Percentiles rank a stretch among this genome's conserved stretches.
phyloP scores from a whole-genome alignment of 2,888 invertebrate genomes.

The Craniophora ligustri region DNA sequence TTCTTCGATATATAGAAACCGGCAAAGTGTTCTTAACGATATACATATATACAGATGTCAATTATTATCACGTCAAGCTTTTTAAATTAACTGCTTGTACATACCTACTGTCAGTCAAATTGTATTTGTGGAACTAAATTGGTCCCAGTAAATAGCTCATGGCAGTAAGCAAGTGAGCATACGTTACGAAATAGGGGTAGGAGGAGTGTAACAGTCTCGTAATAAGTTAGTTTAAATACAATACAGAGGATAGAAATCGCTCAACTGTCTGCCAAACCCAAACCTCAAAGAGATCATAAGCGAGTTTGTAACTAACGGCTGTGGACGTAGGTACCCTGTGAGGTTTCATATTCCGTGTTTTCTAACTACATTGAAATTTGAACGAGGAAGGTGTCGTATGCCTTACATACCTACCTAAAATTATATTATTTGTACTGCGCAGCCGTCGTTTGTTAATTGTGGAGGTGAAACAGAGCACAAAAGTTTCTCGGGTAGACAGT shows the following conservation, averaged over 20 bases:
- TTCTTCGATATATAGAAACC: too few relatives aligned
- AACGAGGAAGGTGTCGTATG: constrained; percentile 36
- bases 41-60: too few relatives aligned
- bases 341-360: constrained; percentile 31
- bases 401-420: constrained; percentile 18
- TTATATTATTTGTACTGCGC: constrained; percentile 25
- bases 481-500: constrained; percentile 59
- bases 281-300: not conserved
- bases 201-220: too few relatives aligned
- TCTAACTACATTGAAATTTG: constrained; percentile 22
- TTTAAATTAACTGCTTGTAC: too few relatives aligned
- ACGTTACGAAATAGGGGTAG: too few relatives aligned
- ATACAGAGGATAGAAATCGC: not conserved
- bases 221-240: not conserved
- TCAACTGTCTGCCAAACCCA: not conserved
- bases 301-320: not conserved
- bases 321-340: not conserved
- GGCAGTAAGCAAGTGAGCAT: too few relatives aligned
- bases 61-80: too few relatives aligned
- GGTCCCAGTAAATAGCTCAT: too few relatives aligned
- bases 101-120: too few relatives aligned
- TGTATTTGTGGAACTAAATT: too few relatives aligned
- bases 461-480: constrained; percentile 80
- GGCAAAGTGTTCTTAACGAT: too few relatives aligned
- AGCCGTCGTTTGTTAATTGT: constrained; percentile 62